Percentiles rank a stretch among this genome's conserved stretches.
These are phyloP conservation scores for zebrafish (Danio rerio) DNA, from an alignment of 2,113 vertebrate genomes.

Conservation along the genomic window DNA sequence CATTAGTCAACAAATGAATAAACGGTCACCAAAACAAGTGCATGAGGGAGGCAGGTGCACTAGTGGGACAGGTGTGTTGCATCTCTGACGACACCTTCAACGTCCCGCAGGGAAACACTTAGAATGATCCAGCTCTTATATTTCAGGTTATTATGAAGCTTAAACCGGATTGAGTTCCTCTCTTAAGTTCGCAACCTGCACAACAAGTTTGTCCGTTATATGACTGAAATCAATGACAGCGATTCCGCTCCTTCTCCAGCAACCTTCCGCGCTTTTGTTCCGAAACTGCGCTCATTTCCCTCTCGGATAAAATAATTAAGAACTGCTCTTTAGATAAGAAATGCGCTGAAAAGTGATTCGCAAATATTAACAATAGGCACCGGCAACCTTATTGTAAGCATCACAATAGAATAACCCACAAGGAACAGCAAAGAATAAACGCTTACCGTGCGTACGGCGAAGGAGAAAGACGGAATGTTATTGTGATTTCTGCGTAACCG, in stretches of 20 bases:
- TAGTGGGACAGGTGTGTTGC: constrained; percentile 26
- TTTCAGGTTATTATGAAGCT: constrained; percentile 4
- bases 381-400: background rate
- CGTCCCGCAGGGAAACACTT: constrained; percentile 24
- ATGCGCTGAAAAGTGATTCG: background rate
- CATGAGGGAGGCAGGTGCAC: constrained; percentile 18
- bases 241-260: background rate
- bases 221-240: constrained; percentile 1
- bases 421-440: background rate
- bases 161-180: constrained; percentile 11
- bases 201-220: constrained; percentile 40
- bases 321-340: background rate
- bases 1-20: no score
- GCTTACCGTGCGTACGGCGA: constrained; percentile 10
- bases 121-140: constrained; percentile 17
- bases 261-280: constrained; percentile 17
- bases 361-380: background rate
- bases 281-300: background rate
- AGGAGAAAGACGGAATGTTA: background rate
- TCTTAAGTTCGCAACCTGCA: constrained; percentile 35
- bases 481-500: background rate
- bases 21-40: no score
- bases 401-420: background rate
- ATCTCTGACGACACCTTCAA: constrained; percentile 8
- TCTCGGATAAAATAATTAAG: background rate